These are phyloP conservation scores for Moxostoma hubbsi DNA, from an alignment of 2,797 vertebrate species.

Conservation along the genomic window DNA sequence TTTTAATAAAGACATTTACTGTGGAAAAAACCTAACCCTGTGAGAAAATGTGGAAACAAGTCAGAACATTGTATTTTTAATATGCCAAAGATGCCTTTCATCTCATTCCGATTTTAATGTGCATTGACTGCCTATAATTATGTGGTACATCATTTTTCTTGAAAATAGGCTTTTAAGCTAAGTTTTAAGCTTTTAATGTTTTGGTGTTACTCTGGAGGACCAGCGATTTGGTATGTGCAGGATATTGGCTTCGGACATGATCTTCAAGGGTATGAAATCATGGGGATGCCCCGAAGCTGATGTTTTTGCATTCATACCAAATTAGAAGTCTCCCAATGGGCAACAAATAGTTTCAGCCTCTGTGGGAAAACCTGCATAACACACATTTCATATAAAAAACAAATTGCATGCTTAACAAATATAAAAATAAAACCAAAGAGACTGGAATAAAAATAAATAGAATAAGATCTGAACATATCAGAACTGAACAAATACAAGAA, in stretches of 20 bases:
- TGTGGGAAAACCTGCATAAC: conserved; percentile 72
- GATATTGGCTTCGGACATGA: conserved; percentile 30
- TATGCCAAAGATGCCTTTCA: not conserved
- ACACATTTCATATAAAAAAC: conserved; percentile 14
- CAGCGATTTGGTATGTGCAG: conserved; percentile 14
- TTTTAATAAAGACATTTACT: conserved; percentile 14
- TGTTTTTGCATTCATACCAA: conserved; percentile 71
- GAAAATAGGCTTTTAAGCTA: conserved; percentile 5
- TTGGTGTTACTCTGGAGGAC: conserved; percentile 4
- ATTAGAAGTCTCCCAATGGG: conserved; percentile 61
- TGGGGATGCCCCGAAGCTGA: conserved; percentile 55
- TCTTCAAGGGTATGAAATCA: conserved; percentile 33
- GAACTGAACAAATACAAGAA: too few species aligned
- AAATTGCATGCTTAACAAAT: not conserved
- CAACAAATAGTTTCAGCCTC: conserved; percentile 65
- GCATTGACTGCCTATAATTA: conserved; percentile 6
- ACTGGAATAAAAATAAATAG: too few species aligned
- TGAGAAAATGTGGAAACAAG: conserved; percentile 21
- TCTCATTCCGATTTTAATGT: conserved; percentile 14
- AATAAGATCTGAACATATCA: too few species aligned
- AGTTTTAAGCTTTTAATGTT: conserved; percentile 14
- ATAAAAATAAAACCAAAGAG: too few species aligned
- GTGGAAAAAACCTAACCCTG: conserved; percentile 6
- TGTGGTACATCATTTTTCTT: conserved; percentile 18
- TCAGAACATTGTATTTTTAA: conserved; percentile 17